Evolutionary conservation across 1,140 invertebrate species (phyloP), one percentile per base, ranked within the genome.

Genomic region (Musca vetustissima): DNA sequence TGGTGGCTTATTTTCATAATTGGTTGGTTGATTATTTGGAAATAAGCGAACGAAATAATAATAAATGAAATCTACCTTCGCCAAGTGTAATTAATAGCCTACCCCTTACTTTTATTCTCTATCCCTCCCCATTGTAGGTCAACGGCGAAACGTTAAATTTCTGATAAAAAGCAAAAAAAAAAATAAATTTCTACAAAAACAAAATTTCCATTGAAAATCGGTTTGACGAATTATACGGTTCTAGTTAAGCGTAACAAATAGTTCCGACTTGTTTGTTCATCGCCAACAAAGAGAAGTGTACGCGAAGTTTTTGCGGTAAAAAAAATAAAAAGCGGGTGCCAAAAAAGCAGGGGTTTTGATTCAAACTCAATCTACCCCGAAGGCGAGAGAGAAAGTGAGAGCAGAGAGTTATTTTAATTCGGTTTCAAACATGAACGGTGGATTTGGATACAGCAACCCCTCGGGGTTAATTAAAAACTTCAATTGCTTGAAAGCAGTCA

Each of bases 401-500:
- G 24, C 25, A 57, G 25, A 15, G 24, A 57, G 25, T 14, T 28
- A 28, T 28, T 57, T 11, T 17, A 61, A 2, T 13, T n/a, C n/a
- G n/a, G 28, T 43, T 36, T 4, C 11, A 11, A 19, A 61, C 2
- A 61, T 61, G 57, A 43, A 69, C 50, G 48, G 48, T 21, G 67
- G 47, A 49, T 64, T 36, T 19, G 67, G 48, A 50, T 64, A 64
- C 2, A 52, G 48, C 25, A 64, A 64, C 36, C 67, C 28, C 19
- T 11, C 57, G 25, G 57, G 57, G 11, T 61, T 32, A 36, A 75
- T 80, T 48, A 76, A 73, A 64, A 72, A 80, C 61, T 80, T 80
- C 61, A 52, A 70, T 15, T 71, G 72, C 52, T 70, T 80, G 9
- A 70, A 64, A 66, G 70, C 59, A 57, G 65, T 52, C 52, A 64